These are phyloP conservation scores for Catocala nupta DNA, from an alignment of 2,888 invertebrate genomes.

Conservation along the genomic window DNA sequence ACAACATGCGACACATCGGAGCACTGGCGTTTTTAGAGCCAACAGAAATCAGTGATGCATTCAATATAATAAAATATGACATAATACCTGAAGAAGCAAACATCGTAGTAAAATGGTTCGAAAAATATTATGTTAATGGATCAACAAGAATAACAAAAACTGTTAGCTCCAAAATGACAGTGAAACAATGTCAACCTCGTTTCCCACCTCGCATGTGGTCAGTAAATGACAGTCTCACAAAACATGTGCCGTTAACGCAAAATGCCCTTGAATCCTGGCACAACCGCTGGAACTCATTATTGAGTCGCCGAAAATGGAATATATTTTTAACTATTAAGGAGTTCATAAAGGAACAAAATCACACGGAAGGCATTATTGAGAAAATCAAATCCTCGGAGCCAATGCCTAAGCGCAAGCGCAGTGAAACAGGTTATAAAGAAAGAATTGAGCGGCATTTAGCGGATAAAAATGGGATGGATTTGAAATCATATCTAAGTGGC, in stretches of 20 bases:
- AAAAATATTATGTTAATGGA: constrained; percentile 12
- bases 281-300: constrained; percentile 11
- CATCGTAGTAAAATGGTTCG: constrained; percentile 8
- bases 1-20: constrained; percentile 26
- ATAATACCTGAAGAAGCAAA: constrained; percentile 4
- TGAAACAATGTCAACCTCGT: constrained; percentile 10
- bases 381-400: constrained; percentile 22
- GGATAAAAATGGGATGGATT: background rate
- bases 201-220: constrained; percentile 11
- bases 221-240: constrained; percentile 3
- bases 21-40: constrained; percentile 33
- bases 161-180: constrained; percentile 16
- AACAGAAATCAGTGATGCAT: constrained; percentile 18
- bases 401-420: constrained; percentile 20
- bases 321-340: constrained; percentile 22
- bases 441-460: no score
- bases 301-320: constrained; percentile 21
- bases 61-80: constrained; percentile 19
- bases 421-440: constrained; percentile 4
- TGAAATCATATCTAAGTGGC: constrained; percentile 1
- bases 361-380: constrained; percentile 23
- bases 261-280: constrained; percentile 7
- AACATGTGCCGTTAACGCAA: constrained; percentile 5
- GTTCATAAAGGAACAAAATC: constrained; percentile 28
- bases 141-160: background rate